phyloP scores from a whole-genome alignment of 2,888 invertebrate genomes.

The Eulithis testata region DNA sequence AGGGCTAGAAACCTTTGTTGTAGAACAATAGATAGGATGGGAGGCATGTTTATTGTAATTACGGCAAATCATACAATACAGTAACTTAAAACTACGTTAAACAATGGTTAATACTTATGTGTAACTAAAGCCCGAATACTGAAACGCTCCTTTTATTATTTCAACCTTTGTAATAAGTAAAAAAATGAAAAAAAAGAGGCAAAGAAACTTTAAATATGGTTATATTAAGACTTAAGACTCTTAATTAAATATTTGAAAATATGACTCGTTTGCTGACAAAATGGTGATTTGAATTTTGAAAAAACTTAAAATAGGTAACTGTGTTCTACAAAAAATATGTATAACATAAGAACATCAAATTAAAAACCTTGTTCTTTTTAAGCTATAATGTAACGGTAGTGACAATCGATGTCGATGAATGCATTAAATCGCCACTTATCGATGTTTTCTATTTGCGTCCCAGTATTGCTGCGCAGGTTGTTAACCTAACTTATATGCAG shows the following conservation, averaged over 20 bases:
- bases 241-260: too few species aligned
- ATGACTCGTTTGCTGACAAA: too few species aligned
- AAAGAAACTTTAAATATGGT: too few species aligned
- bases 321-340: too few species aligned
- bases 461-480: conserved; percentile 23
- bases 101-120: background rate
- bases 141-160: too few species aligned
- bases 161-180: too few species aligned
- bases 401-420: conserved; percentile 15
- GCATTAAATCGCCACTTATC: conserved; percentile 21
- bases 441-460: conserved; percentile 31
- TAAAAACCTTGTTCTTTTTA: background rate
- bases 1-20: conserved; percentile 14
- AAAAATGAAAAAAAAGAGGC: too few species aligned
- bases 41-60: conserved; percentile 14
- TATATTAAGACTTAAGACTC: too few species aligned
- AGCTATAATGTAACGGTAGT: too few species aligned
- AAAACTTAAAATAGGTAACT: too few species aligned
- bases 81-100: conserved; percentile 8
- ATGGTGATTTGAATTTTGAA: too few species aligned
- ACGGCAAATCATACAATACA: conserved; percentile 6
- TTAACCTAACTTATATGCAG: conserved; percentile 21
- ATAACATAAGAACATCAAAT: background rate
- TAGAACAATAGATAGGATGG: conserved; percentile 25
- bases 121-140: too few species aligned